These are phyloP conservation scores for Hippocampus zosterae DNA, from an alignment of 2,113 vertebrate genomes.

Conservation along the genomic window DNA sequence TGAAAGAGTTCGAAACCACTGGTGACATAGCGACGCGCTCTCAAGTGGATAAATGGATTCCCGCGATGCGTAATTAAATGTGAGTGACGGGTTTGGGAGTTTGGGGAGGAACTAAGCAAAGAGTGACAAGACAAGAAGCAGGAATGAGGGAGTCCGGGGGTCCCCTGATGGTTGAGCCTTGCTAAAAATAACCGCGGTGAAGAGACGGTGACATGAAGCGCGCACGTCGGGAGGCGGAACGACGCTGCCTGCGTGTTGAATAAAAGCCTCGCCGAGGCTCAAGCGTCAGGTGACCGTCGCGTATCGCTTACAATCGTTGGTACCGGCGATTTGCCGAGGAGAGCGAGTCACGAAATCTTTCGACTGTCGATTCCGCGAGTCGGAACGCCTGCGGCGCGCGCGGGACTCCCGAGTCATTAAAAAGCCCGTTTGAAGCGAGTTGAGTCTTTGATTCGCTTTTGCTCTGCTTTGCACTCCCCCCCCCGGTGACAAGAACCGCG, in stretches of 20 bases:
- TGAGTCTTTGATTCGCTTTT: too few species aligned
- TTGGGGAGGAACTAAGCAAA: slow-evolving; percentile 17
- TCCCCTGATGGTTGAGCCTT: slow-evolving; percentile 42
- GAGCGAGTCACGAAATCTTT: background rate
- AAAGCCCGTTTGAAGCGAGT: too few species aligned
- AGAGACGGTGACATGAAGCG: slow-evolving; percentile 32
- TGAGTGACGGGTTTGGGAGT: slow-evolving; percentile 18
- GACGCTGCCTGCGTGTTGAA: background rate
- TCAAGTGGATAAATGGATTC: slow-evolving; percentile 10
- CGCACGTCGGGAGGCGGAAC: slow-evolving; percentile 10
- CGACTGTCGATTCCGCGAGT: too few species aligned
- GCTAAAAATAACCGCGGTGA: slow-evolving; percentile 54
- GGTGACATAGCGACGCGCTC: slow-evolving; percentile 7
- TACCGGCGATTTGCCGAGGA: too few species aligned
- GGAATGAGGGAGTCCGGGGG: slow-evolving; percentile 28
- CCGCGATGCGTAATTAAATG: slow-evolving; percentile 7
- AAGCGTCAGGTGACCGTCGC: slow-evolving; percentile 2
- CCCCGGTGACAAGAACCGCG: too few species aligned
- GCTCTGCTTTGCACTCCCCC: too few species aligned
- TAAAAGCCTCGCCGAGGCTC: background rate
- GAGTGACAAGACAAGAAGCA: slow-evolving; percentile 23
- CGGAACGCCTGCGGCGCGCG: too few species aligned
- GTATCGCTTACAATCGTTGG: too few species aligned
- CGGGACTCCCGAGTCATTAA: too few species aligned
- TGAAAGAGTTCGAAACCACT: slow-evolving; percentile 1